These are phyloP conservation scores for Anguilla marmorata DNA, from an alignment of 2,797 vertebrate genomes.

Conservation along the genomic window DNA sequence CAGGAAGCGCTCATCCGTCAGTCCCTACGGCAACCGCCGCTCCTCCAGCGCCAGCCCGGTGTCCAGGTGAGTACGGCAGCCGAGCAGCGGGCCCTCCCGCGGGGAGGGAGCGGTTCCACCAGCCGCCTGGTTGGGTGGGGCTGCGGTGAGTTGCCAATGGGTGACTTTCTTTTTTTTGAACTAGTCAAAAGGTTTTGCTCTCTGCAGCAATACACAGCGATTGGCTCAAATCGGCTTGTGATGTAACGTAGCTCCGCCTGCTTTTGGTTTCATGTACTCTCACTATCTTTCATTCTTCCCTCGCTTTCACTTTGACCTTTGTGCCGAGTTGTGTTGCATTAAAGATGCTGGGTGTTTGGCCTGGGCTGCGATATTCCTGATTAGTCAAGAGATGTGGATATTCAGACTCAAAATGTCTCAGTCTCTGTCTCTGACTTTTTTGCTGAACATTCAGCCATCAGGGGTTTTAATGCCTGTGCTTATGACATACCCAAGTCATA, in stretches of 20 bases:
- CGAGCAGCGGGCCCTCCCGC: neutral
- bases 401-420: neutral
- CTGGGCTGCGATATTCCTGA: neutral
- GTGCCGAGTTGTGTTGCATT: neutral
- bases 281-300: neutral
- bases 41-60: conserved; percentile 93
- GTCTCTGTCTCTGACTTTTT: too few relatives aligned
- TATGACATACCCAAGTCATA: too few relatives aligned
- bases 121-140: neutral
- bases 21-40: conserved; percentile 82
- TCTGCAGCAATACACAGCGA: neutral
- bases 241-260: neutral
- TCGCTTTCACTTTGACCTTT: neutral
- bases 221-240: neutral
- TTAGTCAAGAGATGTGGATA: neutral
- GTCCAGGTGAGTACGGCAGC: conserved; percentile 76
- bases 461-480: too few relatives aligned
- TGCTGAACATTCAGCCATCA: too few relatives aligned
- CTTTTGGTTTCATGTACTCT: neutral
- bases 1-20: conserved; percentile 81
- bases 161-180: neutral
- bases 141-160: neutral
- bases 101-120: too few relatives aligned
- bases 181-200: neutral
- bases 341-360: neutral